Conservation (phyloP, 2,113 vertebrate genomes). For the Eubucco bourcierii region DNA sequence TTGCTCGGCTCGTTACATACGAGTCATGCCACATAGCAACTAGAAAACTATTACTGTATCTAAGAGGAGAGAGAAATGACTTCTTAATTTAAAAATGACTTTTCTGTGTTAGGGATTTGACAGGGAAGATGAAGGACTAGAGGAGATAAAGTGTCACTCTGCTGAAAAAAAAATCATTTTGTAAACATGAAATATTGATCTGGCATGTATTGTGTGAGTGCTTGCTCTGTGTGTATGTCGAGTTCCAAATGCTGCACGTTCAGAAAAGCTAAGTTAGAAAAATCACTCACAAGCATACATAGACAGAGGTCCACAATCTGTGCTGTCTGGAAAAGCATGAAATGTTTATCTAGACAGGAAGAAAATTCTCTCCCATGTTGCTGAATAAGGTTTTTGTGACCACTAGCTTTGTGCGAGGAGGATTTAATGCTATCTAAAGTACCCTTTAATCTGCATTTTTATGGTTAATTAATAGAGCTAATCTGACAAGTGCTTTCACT, state of each 20-base stretch:
- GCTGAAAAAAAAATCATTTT: slow-evolving; percentile 31
- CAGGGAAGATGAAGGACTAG: slow-evolving; percentile 27
- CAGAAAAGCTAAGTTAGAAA: slow-evolving; percentile 54
- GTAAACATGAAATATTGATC: slow-evolving; percentile 69
- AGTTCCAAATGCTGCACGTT: slow-evolving; percentile 22
- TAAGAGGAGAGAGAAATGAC: slow-evolving; percentile 50
- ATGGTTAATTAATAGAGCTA: slow-evolving; percentile 47
- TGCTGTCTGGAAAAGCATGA: background rate
- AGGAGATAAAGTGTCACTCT: slow-evolving; percentile 23
- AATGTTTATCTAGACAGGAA: slow-evolving; percentile 4
- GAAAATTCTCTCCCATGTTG: background rate
- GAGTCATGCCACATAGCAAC: background rate
- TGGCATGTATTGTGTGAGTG: background rate
- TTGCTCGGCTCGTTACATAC: background rate
- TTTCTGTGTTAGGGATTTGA: slow-evolving; percentile 43
- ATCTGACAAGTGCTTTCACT: background rate
- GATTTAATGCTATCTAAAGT: slow-evolving; percentile 19
- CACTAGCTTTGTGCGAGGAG: background rate
- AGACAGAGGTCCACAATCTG: background rate
- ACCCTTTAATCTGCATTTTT: slow-evolving; percentile 41
- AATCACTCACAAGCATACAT: background rate
- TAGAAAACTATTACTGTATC: slow-evolving; percentile 28
- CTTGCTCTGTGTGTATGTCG: slow-evolving; percentile 10
- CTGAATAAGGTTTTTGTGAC: slow-evolving; percentile 11
- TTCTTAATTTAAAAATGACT: slow-evolving; percentile 60